Conservation (phyloP, 2,888 invertebrate species). For the Drosophila antonietae region DNA sequence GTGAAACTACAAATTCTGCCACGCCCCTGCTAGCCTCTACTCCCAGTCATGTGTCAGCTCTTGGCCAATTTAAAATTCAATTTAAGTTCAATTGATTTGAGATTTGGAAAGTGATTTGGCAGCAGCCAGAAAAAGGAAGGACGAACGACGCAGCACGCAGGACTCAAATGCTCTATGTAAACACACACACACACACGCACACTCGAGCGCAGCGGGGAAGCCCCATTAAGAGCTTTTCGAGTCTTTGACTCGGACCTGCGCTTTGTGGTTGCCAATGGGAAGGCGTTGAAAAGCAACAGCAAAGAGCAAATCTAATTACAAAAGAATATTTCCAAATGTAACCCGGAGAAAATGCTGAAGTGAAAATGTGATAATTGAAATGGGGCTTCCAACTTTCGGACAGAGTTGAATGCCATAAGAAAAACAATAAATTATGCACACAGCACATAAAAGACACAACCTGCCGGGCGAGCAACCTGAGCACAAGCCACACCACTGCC, state of each 20-base stretch:
- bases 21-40: slow-evolving; percentile 57
- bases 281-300: slow-evolving; percentile 42
- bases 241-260: slow-evolving; percentile 50
- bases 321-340: slow-evolving; percentile 28
- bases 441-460: slow-evolving; percentile 74
- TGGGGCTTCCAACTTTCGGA: slow-evolving; percentile 62
- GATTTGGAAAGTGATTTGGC: slow-evolving; percentile 54
- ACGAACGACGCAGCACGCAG: not conserved
- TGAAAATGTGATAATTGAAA: slow-evolving; percentile 71
- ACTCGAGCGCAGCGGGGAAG: slow-evolving; percentile 66
- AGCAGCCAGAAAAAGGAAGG: slow-evolving; percentile 24
- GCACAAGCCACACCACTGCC: slow-evolving; percentile 18
- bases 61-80: slow-evolving; percentile 75
- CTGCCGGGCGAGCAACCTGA: slow-evolving; percentile 53
- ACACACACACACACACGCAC: slow-evolving; percentile 4
- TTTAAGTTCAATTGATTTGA: slow-evolving; percentile 75
- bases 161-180: slow-evolving; percentile 3
- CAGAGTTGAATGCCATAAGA: slow-evolving; percentile 38
- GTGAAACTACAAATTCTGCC: slow-evolving; percentile 34
- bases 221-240: slow-evolving; percentile 55
- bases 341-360: slow-evolving; percentile 24
- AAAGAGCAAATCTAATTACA: slow-evolving; percentile 68
- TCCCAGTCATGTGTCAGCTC: slow-evolving; percentile 30
- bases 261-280: slow-evolving; percentile 55
- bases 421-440: slow-evolving; percentile 76